Evolutionary conservation across 2,113 vertebrate species (phyloP).

Genomic region (Pantherophis guttatus): DNA sequence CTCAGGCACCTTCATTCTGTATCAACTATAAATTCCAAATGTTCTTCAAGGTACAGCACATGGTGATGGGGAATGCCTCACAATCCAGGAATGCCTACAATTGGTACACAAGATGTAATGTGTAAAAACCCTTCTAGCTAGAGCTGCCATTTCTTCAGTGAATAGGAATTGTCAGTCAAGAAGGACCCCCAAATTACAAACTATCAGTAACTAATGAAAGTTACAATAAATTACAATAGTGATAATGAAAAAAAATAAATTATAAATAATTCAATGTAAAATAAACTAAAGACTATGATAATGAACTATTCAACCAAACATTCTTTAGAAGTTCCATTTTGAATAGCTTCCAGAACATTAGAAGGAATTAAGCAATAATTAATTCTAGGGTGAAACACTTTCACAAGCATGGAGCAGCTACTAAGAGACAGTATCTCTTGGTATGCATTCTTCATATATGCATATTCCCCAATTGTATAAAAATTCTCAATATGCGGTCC

Average conservation of each 20-base stretch:
- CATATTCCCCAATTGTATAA: not conserved
- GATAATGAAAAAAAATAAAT: not conserved
- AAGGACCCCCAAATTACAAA: not conserved
- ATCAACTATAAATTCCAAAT: not conserved
- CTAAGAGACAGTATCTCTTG: not conserved
- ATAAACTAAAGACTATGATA: not conserved
- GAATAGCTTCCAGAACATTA: not conserved
- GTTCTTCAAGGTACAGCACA: not conserved
- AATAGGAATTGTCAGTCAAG: not conserved
- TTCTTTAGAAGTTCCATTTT: not conserved
- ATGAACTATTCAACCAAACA: not conserved
- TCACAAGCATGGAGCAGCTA: not conserved
- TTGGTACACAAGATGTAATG: not conserved
- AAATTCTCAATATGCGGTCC: not conserved
- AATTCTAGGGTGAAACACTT: not conserved
- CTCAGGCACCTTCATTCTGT: not conserved
- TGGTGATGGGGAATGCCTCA: not conserved
- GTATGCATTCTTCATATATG: not conserved
- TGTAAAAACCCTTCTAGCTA: not conserved
- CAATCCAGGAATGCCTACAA: not conserved
- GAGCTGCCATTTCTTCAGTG: not conserved
- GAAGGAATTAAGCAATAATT: not conserved
- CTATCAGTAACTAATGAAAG: not conserved
- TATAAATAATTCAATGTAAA: not conserved
- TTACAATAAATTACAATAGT: not conserved